Conservation (phyloP, 2,113 vertebrate species). For the Nannospalax galili region DNA sequence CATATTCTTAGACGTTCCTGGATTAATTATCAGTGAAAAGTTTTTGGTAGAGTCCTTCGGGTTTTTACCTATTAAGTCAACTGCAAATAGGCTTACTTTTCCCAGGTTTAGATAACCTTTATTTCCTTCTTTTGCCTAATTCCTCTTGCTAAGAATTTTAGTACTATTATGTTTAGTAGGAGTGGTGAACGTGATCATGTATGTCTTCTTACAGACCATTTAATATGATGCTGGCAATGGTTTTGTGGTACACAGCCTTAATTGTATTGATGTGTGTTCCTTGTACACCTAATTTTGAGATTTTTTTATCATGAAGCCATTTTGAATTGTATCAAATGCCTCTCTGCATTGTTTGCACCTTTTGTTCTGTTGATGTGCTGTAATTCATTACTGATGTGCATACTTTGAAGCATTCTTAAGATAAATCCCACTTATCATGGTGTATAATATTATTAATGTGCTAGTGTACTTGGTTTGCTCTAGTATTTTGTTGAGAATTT, state of each 20-base stretch:
- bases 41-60: neutral
- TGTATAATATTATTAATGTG: neutral
- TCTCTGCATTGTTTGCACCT: neutral
- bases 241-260: neutral
- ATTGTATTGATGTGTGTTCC: neutral
- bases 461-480: neutral
- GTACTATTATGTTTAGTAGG: neutral
- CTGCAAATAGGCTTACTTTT: neutral
- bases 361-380: neutral
- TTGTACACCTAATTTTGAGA: neutral
- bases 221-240: too few relatives aligned
- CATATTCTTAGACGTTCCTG: neutral
- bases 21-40: neutral
- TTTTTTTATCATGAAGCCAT: neutral
- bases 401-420: neutral
- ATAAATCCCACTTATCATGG: neutral
- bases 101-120: too few relatives aligned
- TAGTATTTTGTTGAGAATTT: neutral
- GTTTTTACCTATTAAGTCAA: neutral
- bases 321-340: neutral
- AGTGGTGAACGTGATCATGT: neutral
- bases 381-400: neutral
- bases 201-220: neutral
- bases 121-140: neutral
- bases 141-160: neutral